phyloP scores from a whole-genome alignment of 2,888 invertebrate genomes.

The Dryocosmus kuriphilus region DNA sequence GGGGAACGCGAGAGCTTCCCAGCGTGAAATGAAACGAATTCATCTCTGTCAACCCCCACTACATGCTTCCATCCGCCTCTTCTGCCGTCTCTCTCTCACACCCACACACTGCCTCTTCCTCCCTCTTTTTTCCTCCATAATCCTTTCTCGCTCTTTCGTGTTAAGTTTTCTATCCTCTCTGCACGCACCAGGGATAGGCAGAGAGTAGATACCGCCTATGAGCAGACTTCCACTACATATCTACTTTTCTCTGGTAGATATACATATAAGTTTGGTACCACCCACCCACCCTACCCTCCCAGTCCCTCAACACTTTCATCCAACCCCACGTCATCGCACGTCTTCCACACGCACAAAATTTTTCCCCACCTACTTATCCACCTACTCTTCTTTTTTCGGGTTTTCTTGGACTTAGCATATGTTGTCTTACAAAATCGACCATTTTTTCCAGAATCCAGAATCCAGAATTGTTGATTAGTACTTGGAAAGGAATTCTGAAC shows the following conservation, averaged over 20 bases:
- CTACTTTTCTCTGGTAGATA: constrained; percentile 37
- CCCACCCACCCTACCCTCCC: constrained; percentile 58
- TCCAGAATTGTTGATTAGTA: constrained; percentile 33
- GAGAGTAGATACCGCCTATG: constrained; percentile 42
- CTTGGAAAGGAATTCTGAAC: constrained; percentile 28
- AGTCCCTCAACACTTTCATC: neutral
- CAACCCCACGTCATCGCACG: constrained; percentile 60
- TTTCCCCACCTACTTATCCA: constrained; percentile 48
- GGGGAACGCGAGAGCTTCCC: constrained; percentile 78
- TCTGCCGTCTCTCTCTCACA: constrained; percentile 43
- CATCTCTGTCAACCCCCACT: constrained; percentile 80
- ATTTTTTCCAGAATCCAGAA: constrained; percentile 33
- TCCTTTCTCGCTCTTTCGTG: constrained; percentile 54
- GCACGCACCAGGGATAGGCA: constrained; percentile 68
- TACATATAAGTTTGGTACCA: constrained; percentile 51
- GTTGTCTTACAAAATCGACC: neutral
- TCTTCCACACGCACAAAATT: constrained; percentile 63
- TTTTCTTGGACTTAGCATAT: constrained; percentile 3
- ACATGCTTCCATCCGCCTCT: constrained; percentile 54
- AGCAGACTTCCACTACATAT: constrained; percentile 23
- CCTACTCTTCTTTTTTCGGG: constrained; percentile 11
- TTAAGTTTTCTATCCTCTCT: constrained; percentile 71
- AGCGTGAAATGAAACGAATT: constrained; percentile 79
- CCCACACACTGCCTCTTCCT: constrained; percentile 78
- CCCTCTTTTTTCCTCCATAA: constrained; percentile 52